These are phyloP conservation scores for Bambusicola thoracicus DNA, from an alignment of 2,113 vertebrate genomes.

Conservation along the genomic window DNA sequence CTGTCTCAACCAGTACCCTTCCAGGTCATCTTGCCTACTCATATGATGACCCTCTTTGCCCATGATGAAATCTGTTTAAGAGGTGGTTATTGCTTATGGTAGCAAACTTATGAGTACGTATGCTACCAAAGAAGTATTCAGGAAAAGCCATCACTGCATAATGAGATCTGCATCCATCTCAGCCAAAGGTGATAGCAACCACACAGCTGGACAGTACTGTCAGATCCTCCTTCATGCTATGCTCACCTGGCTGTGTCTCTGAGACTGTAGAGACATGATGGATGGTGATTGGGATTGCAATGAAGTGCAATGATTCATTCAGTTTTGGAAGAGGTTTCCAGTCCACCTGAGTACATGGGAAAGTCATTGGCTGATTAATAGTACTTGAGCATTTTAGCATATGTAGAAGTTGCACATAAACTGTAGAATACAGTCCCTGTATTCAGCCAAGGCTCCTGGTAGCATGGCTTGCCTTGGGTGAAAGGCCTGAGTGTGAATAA, in stretches of 20 bases:
- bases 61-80: neutral
- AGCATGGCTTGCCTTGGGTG: neutral
- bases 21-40: neutral
- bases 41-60: neutral
- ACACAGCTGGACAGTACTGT: rapidly evolving
- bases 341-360: neutral
- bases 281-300: neutral
- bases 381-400: neutral
- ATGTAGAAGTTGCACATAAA: neutral
- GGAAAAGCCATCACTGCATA: neutral
- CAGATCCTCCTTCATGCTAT: neutral
- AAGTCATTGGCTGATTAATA: neutral
- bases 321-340: neutral
- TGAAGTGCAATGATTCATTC: neutral
- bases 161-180: neutral
- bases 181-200: neutral
- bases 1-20: neutral
- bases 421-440: neutral
- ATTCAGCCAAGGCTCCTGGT: neutral
- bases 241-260: neutral
- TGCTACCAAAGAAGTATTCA: neutral
- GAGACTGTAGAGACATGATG: neutral
- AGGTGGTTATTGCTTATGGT: neutral
- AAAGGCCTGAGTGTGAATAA: neutral
- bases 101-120: neutral